Base-by-base conservation (phyloP, 1,140 invertebrate genomes). In the Bombus soroeensis region DNA sequence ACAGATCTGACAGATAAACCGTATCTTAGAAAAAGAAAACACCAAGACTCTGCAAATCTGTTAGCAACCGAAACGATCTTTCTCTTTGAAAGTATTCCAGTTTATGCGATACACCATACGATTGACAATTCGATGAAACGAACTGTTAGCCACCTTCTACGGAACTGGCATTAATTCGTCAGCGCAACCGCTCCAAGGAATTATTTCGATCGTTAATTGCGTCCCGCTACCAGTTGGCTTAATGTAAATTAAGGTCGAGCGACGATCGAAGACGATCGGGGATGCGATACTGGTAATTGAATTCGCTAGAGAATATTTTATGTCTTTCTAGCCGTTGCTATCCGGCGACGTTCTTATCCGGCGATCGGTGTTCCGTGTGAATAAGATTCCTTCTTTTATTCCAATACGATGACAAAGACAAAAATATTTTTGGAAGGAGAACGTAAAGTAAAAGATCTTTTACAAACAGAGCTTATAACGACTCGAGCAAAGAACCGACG, bases 141-240 rank as follows among this genome's bases (percentile, higher is more conserved):
- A 78, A 78, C 5, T 28, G 22, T 77, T 22, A 15, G 47, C 62
- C 22, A 62, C 39, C n/a, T 70, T 41, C 15, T 6, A 34, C 22
- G 32, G 22, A 43, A 84, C 82, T 71, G 66, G 25, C 53, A 37
- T 72, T 28, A 37, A 77, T 59, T 68, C 64, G 39, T n/a, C 64
- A 4, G 10, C 43, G 10, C 18, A 53, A n/a, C 18, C n/a, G 22
- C 9, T 41, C 28, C 5, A 37, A 25, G 53, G 25, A 53, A 80
- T 73, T 80, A 39, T 62, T 62, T 80, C 83, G 68, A 85, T 64
- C 66, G 83, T 32, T 85, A 85, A 85, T 85, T 85, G 66, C 57
- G 13, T 53, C 34, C 12, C 25, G 22, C 64, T 43, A n/a, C 34
- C 9, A n/a, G 66, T 10, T 41, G 39, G 32, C 66, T 79, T 80